Evolutionary conservation across 2,797 vertebrate genomes (phyloP), one percentile per base, ranked within the genome.

Genomic region (Centroberyx gerrardi): DNA sequence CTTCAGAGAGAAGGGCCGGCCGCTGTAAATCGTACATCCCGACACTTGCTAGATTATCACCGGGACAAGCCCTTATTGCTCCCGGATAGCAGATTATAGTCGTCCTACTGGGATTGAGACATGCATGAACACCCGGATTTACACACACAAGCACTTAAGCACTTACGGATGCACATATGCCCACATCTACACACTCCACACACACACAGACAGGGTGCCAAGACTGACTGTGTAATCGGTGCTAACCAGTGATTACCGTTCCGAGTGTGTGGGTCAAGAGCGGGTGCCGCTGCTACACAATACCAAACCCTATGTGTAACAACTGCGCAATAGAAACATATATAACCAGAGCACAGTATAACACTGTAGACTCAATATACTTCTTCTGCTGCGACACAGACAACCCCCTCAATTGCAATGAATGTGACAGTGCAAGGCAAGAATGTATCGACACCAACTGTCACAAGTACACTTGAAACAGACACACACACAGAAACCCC

Each of bases 341-440:
- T 68, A 44, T 61, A 66, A 64, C 17, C 15, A 38, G 3, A 38
- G 8, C 51, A 18, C 52, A 70, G 59, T 5, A 46, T 46, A 74
- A 79, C 55, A 62, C 27, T 65, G 12, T 62, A 53, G 62, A 65
- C 18, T 66, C 54, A 71, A 64, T 74, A 58, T 67, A 61, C 28
- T 9, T 1, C 42, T 27, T 54, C 5, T 53, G 46, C 72, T 65
- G 2, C 78, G 88, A 88, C 80, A 69, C 65, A 18, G 48, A 49
- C 15, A 49, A 5, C 28, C 53, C 42, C 46, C 51, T 82, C 22
- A 59, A 56, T 68, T n/a, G 74, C 18, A 33, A 81, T 75, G 62
- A 76, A 33, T 18, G 31, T 73, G 68, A 80, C 62, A 61, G n/a
- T 68, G 64, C 74, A 76, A 52, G 68, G 84, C 73, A 80, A 46